Conservation (phyloP, 1,140 invertebrate species). For the Melipona quadrifasciata region DNA sequence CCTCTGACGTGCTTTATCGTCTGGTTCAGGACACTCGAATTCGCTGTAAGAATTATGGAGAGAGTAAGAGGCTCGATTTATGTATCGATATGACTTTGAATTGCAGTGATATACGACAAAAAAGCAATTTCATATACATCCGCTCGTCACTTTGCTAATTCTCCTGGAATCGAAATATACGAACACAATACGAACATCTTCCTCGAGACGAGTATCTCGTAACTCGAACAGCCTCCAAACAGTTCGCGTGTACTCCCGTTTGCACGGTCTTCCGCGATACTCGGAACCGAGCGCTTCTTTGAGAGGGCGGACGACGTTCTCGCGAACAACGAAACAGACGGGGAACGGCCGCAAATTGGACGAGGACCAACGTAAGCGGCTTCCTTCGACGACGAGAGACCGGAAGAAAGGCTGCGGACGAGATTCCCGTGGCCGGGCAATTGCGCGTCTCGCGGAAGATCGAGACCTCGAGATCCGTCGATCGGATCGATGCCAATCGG, state of each 20-base stretch:
- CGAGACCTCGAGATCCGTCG: slow-evolving; percentile 31
- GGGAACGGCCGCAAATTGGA: slow-evolving; percentile 59
- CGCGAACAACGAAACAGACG: slow-evolving; percentile 14
- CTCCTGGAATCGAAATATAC: neutral
- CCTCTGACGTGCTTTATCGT: slow-evolving; percentile 27
- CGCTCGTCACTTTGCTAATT: neutral
- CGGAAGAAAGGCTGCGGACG: slow-evolving; percentile 37
- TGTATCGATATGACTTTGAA: neutral
- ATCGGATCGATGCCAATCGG: slow-evolving; percentile 67
- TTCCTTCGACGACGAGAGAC: slow-evolving; percentile 46
- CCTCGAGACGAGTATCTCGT: neutral
- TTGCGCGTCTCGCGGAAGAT: slow-evolving; percentile 40
- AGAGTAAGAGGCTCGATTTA: neutral
- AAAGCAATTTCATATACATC: neutral
- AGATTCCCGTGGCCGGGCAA: slow-evolving; percentile 56
- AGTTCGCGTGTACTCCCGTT: neutral
- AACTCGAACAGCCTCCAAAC: neutral
- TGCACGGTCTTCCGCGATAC: neutral
- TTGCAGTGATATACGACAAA: neutral
- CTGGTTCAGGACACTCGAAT: neutral
- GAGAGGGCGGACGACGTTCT: neutral
- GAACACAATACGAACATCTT: neutral
- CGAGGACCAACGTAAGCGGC: slow-evolving; percentile 54
- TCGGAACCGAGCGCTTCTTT: neutral
- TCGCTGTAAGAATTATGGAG: neutral